Conservation (phyloP, 2,113 vertebrate species). For the Limanda limanda region DNA sequence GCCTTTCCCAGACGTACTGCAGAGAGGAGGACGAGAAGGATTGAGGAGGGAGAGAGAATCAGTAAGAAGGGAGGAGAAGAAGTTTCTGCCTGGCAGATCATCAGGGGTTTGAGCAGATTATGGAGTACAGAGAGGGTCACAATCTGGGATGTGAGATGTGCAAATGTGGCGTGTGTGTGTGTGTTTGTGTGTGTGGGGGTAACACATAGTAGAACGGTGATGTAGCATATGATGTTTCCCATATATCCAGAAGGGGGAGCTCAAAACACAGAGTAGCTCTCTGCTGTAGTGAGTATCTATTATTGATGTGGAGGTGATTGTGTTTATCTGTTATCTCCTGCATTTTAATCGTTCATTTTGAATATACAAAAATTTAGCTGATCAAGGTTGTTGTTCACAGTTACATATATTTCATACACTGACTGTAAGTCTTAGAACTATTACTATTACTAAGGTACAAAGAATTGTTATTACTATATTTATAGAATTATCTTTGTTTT, state of each 20-base stretch:
- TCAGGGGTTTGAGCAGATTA: slow-evolving; percentile 44
- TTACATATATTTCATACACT: not conserved
- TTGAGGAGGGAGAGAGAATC: not conserved
- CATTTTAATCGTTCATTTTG: not conserved
- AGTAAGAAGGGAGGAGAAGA: not conserved
- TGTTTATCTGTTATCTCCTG: not conserved
- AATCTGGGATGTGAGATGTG: slow-evolving; percentile 13
- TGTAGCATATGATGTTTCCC: slow-evolving; percentile 6
- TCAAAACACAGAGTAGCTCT: not conserved
- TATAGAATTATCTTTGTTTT: not conserved
- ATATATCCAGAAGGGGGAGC: slow-evolving; percentile 63
- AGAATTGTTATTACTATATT: not conserved
- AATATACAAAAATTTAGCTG: slow-evolving; percentile 1
- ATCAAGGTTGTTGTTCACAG: not conserved
- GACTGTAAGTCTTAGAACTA: not conserved
- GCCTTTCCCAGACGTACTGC: slow-evolving; percentile 94
- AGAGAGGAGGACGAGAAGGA: not conserved
- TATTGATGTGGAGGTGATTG: slow-evolving; percentile 19
- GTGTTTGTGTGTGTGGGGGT: slow-evolving; percentile 12
- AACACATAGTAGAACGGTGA: slow-evolving; percentile 8
- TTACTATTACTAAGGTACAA: not conserved
- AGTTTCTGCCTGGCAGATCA: not conserved
- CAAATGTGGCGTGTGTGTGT: not conserved
- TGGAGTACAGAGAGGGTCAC: slow-evolving; percentile 1
- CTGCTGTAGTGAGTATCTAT: not conserved